These are phyloP conservation scores for Porites lutea DNA, from an alignment of 64 coral and sea anemone genomes.

Conservation along the genomic window DNA sequence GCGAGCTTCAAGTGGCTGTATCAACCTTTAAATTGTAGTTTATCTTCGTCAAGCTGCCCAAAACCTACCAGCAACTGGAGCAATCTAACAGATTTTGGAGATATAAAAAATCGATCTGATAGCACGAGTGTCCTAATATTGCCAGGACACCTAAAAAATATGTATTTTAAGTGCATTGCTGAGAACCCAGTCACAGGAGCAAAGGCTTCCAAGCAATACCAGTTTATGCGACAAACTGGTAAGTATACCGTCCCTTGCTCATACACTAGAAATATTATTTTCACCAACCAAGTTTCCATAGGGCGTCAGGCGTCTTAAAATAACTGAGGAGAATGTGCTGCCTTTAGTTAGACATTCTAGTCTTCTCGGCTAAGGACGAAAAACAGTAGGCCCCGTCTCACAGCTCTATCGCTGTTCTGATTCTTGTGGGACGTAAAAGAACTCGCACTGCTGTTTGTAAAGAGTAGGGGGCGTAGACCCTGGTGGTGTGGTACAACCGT, in stretches of 20 bases:
- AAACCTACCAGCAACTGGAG: neutral
- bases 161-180: slow-evolving; percentile 24
- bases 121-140: neutral
- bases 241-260: neutral
- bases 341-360: no score
- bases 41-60: neutral
- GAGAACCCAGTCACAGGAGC: neutral
- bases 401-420: no score
- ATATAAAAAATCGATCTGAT: neutral
- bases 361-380: no score
- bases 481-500: no score
- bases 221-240: neutral
- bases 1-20: slow-evolving; percentile 4
- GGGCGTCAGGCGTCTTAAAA: no score
- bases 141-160: neutral
- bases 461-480: no score
- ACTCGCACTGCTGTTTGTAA: no score
- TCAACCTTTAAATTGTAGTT: neutral
- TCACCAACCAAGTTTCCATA: no score
- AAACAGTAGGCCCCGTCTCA: no score
- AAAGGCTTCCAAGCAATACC: neutral
- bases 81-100: neutral
- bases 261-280: no score
- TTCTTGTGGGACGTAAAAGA: no score
- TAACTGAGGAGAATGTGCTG: no score